Conservation (phyloP, 2,888 invertebrate species). For the Odontocerum albicorne region DNA sequence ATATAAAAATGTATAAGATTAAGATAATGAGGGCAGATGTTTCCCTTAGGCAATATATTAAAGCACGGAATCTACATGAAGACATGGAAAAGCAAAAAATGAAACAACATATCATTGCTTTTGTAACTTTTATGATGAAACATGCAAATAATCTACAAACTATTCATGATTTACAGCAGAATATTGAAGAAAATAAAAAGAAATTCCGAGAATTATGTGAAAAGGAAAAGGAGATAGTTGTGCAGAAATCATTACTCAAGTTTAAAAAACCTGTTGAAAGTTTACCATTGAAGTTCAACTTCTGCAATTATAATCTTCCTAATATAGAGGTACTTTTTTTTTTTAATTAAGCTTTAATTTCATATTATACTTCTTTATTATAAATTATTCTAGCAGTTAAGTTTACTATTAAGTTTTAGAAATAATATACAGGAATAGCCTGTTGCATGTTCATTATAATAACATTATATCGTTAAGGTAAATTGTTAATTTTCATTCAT, state of each 20-base stretch:
- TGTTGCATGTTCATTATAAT: too few relatives aligned
- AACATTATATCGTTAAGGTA: too few relatives aligned
- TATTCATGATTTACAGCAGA: neutral
- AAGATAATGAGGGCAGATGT: neutral
- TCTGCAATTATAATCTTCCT: neutral
- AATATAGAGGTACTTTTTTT: neutral
- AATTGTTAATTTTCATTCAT: too few relatives aligned
- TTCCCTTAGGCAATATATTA: neutral
- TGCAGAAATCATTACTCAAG: neutral
- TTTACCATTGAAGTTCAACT: constrained; percentile 1
- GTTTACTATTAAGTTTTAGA: too few relatives aligned
- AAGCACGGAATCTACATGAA: neutral
- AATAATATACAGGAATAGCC: too few relatives aligned
- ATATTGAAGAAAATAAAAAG: neutral
- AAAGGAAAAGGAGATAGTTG: neutral
- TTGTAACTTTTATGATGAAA: constrained; percentile 13
- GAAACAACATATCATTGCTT: constrained; percentile 11
- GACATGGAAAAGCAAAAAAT: neutral
- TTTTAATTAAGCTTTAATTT: neutral
- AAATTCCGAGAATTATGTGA: neutral
- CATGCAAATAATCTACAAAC: neutral
- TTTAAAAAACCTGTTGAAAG: neutral
- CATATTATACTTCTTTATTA: neutral
- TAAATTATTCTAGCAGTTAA: too few relatives aligned
- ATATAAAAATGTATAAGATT: neutral